These are phyloP conservation scores for Centropyge bicolor DNA, from an alignment of 2,797 vertebrate genomes.

Conservation along the genomic window DNA sequence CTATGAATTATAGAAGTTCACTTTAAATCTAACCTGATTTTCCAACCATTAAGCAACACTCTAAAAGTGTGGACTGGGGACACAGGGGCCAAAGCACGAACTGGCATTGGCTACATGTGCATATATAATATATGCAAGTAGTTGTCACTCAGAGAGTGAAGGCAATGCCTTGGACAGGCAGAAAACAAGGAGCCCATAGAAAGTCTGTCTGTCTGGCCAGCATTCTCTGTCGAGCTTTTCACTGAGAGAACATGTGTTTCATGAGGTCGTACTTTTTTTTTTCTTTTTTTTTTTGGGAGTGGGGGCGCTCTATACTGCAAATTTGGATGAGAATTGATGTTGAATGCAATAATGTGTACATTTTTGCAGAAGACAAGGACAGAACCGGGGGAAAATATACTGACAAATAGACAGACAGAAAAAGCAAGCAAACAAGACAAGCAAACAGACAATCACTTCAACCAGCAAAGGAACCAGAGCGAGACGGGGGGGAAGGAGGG, in stretches of 20 bases:
- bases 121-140: slow-evolving; percentile 84
- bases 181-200: slow-evolving; percentile 75
- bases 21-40: slow-evolving; percentile 62
- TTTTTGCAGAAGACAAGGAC: slow-evolving; percentile 83
- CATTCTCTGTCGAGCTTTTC: slow-evolving; percentile 64
- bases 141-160: slow-evolving; percentile 84
- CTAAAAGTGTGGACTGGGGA: slow-evolving; percentile 81
- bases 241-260: slow-evolving; percentile 58
- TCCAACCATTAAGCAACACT: slow-evolving; percentile 82
- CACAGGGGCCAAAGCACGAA: slow-evolving; percentile 81
- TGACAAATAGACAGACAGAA: slow-evolving; percentile 85
- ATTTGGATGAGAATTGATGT: slow-evolving; percentile 76
- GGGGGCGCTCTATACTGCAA: slow-evolving; percentile 39
- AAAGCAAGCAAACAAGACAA: slow-evolving; percentile 80
- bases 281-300: background rate
- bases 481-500: slow-evolving; percentile 73
- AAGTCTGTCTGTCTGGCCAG: slow-evolving; percentile 87
- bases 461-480: slow-evolving; percentile 77
- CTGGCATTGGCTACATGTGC: slow-evolving; percentile 86
- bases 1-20: slow-evolving; percentile 25
- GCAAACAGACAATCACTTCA: slow-evolving; percentile 77
- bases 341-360: slow-evolving; percentile 77
- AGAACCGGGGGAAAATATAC: slow-evolving; percentile 75
- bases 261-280: slow-evolving; percentile 24
- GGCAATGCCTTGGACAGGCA: slow-evolving; percentile 81